phyloP scores from a whole-genome alignment of 2,113 vertebrate genomes.

The Mirza zaza region DNA sequence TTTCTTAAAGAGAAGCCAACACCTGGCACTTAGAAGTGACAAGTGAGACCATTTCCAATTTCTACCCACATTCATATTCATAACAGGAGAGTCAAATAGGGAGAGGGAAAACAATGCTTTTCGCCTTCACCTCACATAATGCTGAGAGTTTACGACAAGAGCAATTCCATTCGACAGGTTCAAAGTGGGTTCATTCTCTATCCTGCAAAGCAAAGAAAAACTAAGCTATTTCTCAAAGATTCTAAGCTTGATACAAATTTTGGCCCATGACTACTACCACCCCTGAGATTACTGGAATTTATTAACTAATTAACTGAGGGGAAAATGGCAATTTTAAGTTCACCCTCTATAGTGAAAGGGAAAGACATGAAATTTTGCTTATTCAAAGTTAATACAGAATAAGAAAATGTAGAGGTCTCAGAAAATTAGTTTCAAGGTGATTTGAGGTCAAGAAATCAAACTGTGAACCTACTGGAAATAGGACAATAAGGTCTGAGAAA shows the following conservation, averaged over 20 bases:
- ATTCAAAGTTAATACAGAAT: conserved; percentile 26
- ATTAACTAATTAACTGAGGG: neutral
- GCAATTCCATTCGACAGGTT: conserved; percentile 63
- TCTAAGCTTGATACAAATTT: conserved; percentile 20
- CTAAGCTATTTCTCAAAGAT: neutral
- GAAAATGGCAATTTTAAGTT: conserved; percentile 31
- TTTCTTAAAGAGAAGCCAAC: neutral
- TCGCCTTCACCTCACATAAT: conserved; percentile 75
- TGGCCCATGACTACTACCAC: neutral
- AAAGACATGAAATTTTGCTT: conserved; percentile 8
- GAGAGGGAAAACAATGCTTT: neutral
- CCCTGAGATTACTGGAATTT: conserved; percentile 4
- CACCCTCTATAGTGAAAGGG: neutral
- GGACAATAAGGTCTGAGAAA: neutral
- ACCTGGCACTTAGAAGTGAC: neutral
- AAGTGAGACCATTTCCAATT: conserved; percentile 8
- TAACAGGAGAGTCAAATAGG: neutral
- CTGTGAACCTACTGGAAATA: neutral
- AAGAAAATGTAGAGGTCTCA: neutral
- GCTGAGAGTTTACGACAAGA: conserved; percentile 65
- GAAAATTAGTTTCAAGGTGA: conserved; percentile 46
- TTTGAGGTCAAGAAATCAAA: conserved; percentile 32
- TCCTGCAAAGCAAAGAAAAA: conserved; percentile 65
- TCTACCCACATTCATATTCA: conserved; percentile 29
- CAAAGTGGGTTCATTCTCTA: conserved; percentile 56